phyloP scores from a whole-genome alignment of 2,888 invertebrate genomes.

The Zhengitettix transpicula region DNA sequence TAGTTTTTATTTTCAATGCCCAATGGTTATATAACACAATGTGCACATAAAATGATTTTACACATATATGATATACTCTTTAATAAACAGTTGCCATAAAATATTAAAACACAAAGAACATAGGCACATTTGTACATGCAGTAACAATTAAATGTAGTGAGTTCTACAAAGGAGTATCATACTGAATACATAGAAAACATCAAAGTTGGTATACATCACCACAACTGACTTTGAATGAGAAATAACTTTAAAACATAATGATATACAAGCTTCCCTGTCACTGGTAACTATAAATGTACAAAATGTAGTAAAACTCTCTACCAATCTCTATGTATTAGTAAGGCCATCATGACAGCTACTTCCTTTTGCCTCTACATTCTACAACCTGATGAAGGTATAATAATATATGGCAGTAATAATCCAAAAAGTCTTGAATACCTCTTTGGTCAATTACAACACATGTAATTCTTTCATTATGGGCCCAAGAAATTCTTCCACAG shows the following conservation, averaged over 20 bases:
- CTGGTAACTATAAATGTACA: background rate
- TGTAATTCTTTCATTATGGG: background rate
- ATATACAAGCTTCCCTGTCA: background rate
- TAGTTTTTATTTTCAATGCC: background rate
- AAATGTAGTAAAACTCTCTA: background rate
- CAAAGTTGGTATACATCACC: background rate
- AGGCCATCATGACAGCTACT: background rate
- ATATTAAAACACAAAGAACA: background rate
- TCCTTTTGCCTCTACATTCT: no score
- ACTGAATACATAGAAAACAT: background rate
- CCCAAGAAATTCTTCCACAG: no score
- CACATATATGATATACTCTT: background rate
- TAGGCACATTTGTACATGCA: background rate
- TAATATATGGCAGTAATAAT: no score
- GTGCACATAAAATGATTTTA: background rate
- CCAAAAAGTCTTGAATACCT: background rate
- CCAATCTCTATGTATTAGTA: background rate
- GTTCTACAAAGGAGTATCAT: background rate
- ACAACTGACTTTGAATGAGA: no score
- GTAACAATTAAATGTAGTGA: background rate
- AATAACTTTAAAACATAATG: no score
- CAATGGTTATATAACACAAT: background rate
- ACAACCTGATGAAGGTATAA: no score
- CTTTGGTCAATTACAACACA: background rate
- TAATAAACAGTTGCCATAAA: background rate